Evolutionary conservation across 2,797 vertebrate species (phyloP), one percentile per base, ranked within the genome.

Genomic region (Onychomys arenicola): DNA sequence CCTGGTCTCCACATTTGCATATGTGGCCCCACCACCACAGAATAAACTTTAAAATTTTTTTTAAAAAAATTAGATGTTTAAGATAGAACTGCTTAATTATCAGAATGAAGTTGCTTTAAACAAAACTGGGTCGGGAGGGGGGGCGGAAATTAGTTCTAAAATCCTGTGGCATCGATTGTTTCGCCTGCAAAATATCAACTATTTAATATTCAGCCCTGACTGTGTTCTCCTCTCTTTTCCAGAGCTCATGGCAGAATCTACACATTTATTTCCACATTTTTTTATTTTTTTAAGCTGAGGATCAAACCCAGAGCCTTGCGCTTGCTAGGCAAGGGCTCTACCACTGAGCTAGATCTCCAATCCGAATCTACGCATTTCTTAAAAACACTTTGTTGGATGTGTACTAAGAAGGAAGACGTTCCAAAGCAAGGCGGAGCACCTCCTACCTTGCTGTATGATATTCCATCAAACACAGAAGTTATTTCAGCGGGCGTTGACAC

Each of bases 401-500:
- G 69, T 90, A 57, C 17, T 11, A 69, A 89, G 17, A 23, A 90
- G 17, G 63, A 90, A 89, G 46, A 34, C 4, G 5, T 13, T 89
- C 25, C 2, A 37, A 85, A 85, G n/a, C 37, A 59, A 13, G 0
- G 21, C 23, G 4, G 40, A 1, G 0, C 73, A 23, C 78, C 23
- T 32, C 95, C 12, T 97, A 99, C 99, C 99, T 99, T 99, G 98
- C 98, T 99, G 95, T 99, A 99, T 49, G 99, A 99, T 96, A 99
- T 99, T 76, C 98, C 98, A 73, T 99, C 99, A 98, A 99, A 99
- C 92, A 99, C 99, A 34, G 99, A 99, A 1, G 99, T 99, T 93
- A 99, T 99, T 98, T 99, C 99, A 83, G 99, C 99, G 14, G 99
- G 99, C 4, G 98, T 99, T 0, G 99, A 98, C 83, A 99, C 99